Conservation (phyloP, 2,113 vertebrate species). For the Peromyscus californicus region DNA sequence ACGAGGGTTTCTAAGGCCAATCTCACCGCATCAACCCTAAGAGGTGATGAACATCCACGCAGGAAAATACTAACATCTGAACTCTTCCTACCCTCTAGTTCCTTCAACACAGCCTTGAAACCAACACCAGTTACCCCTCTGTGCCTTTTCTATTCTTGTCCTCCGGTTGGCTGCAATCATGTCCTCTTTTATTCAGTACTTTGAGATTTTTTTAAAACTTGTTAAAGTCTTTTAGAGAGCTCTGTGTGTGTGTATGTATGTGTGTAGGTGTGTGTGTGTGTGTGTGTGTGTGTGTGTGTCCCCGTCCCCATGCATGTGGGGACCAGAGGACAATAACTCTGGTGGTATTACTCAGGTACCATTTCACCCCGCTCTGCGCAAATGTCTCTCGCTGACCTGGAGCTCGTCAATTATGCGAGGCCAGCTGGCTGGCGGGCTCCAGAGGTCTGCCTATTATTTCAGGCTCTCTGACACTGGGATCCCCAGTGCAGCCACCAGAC, state of each 20-base stretch:
- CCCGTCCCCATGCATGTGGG: too few species aligned
- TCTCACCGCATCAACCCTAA: not conserved
- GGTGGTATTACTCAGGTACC: not conserved
- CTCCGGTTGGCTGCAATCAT: not conserved
- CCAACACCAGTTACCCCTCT: not conserved
- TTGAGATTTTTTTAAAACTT: not conserved
- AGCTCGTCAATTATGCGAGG: not conserved
- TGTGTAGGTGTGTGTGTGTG: not conserved
- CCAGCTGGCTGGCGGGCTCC: not conserved
- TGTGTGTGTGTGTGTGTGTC: not conserved
- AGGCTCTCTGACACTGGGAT: too few species aligned
- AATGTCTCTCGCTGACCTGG: not conserved
- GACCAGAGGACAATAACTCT: not conserved
- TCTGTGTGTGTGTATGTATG: not conserved
- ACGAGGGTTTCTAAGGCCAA: not conserved
- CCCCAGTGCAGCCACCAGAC: not conserved
- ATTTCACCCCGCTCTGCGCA: not conserved
- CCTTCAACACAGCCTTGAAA: not conserved
- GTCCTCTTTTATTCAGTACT: conserved; percentile 13
- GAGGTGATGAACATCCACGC: not conserved
- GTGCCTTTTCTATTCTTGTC: not conserved
- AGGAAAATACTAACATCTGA: not conserved
- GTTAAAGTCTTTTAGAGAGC: not conserved
- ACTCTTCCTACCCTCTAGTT: not conserved
- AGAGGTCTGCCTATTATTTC: not conserved